These are phyloP conservation scores for Bambusicola thoracicus DNA, from an alignment of 2,113 vertebrate species.

Conservation along the genomic window DNA sequence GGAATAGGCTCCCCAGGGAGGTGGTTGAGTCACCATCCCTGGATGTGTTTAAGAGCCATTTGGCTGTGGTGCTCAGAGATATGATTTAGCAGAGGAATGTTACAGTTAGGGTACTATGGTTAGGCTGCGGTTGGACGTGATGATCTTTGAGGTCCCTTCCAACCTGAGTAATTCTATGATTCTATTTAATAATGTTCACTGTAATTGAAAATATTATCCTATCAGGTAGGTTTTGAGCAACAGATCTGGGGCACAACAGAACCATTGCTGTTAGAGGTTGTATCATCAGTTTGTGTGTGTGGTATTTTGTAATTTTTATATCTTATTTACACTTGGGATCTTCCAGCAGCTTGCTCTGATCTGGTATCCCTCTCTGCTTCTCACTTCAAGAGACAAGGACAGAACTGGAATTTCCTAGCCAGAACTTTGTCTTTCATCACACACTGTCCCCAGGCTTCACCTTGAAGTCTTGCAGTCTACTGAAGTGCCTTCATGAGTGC, in stretches of 20 bases:
- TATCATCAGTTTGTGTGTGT: not conserved
- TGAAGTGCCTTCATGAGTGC: fast-evolving
- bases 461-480: not conserved
- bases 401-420: not conserved
- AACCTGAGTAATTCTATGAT: too few species aligned
- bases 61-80: too few species aligned
- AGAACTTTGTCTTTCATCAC: not conserved
- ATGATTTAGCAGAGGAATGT: too few species aligned
- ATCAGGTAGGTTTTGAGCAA: not conserved
- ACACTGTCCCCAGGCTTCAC: not conserved
- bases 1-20: too few species aligned
- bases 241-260: not conserved
- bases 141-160: too few species aligned
- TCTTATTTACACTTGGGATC: not conserved
- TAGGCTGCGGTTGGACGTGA: too few species aligned
- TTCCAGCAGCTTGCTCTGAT: not conserved
- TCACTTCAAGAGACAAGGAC: not conserved
- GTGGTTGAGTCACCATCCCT: too few species aligned
- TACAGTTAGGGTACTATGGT: too few species aligned
- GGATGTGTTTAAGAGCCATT: too few species aligned
- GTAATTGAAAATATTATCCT: not conserved
- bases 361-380: not conserved
- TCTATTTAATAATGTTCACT: too few species aligned
- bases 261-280: not conserved
- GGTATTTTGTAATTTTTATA: not conserved